Evolutionary conservation across 2,113 vertebrate species (phyloP).

Genomic region (Neodontobutis hainanensis): DNA sequence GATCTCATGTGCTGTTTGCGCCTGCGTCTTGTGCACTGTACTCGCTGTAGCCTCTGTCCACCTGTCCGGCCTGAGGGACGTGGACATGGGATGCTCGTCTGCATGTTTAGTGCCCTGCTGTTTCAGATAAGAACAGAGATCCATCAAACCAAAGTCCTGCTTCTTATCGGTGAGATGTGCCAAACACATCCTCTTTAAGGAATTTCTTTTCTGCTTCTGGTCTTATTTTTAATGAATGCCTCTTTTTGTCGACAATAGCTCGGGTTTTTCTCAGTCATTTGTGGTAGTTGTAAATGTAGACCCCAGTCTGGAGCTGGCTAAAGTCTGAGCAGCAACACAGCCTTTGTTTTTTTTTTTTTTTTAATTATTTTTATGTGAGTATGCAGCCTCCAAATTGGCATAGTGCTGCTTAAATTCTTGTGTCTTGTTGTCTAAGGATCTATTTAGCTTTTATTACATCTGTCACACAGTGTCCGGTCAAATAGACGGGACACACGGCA

Average conservation of each 20-base stretch:
- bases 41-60: conserved; percentile 43
- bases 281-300: neutral
- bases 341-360: conserved; percentile 17
- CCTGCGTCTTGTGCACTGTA: conserved; percentile 51
- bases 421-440: too few relatives aligned
- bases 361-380: too few relatives aligned
- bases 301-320: neutral
- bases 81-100: conserved; percentile 43
- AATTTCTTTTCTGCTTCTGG: conserved; percentile 67
- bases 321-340: neutral
- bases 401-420: too few relatives aligned
- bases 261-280: neutral
- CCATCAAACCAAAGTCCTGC: conserved; percentile 50
- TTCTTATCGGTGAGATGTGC: conserved; percentile 69
- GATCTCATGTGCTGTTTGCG: conserved; percentile 55
- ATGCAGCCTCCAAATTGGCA: neutral
- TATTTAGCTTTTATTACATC: too few relatives aligned
- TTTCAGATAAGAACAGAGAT: conserved; percentile 40
- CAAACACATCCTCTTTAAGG: conserved; percentile 61
- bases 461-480: too few relatives aligned
- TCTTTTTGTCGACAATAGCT: conserved; percentile 10
- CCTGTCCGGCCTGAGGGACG: conserved; percentile 25
- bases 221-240: conserved; percentile 17
- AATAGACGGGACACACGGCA: too few relatives aligned
- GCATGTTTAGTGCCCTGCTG: conserved; percentile 60